Base-by-base conservation (phyloP, 2,113 vertebrate species). In the Arenaria interpres region DNA sequence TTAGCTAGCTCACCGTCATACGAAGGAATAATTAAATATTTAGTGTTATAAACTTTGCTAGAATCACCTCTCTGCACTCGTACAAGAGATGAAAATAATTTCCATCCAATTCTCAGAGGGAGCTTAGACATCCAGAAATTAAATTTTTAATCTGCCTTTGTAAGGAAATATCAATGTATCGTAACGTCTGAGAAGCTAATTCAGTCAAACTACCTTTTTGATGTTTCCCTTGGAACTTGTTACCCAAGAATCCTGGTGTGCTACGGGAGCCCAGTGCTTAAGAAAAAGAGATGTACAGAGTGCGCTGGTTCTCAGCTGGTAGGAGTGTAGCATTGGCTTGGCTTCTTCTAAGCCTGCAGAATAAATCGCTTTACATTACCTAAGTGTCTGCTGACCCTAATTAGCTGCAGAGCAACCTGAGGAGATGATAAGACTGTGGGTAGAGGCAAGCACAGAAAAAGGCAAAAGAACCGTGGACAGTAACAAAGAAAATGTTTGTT, bases 101-200 rank as follows among this genome's bases (percentile, higher is more conserved):
- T 78, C 30, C 10, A 67, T 83, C 25, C 28, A 83, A 4, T 83
- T 77, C 54, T 75, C 59, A 81, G 76, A 74, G 64, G 72, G 8
- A 92, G 64, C 17, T 56, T 88, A 69, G 68, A 84, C 18, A 84
- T 56, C 93, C 72, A 75, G 59, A 93, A 94, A 90, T 94, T 72
- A 81, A 93, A 81, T 81, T 90, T 81, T 92, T 53, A 78, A 81
- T 60, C 79, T 74, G 32, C 35, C 62, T 90, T 92, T 81, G 23
- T 60, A 63, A 81, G 64, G 51, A 90, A 89, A 56, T 84, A 84
- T 41, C 68, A 75, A 19, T 74, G 51, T 43, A 53, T 64, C 51
- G 41, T 84, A 90, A 66, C 30, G n/a, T 85, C 81, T 85, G 39
- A 90, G 68, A 76, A 73, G 32, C 20, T 89, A 82, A 68, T 93